A percentile compares a stretch with the other conserved stretches of the same genome.
Conservation (phyloP, 2,113 vertebrate genomes). For the Galeopterus variegatus region DNA sequence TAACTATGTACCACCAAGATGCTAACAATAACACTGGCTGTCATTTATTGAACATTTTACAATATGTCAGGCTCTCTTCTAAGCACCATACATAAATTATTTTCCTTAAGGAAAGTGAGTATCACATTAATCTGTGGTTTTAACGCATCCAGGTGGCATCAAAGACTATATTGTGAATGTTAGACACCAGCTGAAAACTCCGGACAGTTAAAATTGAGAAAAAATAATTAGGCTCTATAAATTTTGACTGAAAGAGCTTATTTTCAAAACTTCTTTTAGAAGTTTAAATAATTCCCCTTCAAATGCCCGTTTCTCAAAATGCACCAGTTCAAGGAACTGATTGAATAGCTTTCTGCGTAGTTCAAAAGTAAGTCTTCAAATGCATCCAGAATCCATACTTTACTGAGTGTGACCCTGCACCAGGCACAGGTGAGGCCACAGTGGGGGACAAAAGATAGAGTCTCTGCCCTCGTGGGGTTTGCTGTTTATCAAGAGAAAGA, state of each 20-base stretch:
- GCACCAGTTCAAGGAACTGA: not conserved
- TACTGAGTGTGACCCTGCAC: not conserved
- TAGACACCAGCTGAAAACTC: not conserved
- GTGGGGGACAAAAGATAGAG: rapidly evolving
- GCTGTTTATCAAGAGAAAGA: not conserved
- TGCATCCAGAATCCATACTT: not conserved
- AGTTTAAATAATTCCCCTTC: not conserved
- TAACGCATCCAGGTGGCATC: not conserved
- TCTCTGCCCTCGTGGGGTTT: rapidly evolving
- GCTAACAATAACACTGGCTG: not conserved
- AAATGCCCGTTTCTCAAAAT: not conserved
- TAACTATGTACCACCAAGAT: rapidly evolving
- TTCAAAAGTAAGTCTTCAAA: not conserved
- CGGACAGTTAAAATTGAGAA: not conserved
- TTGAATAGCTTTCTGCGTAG: not conserved
- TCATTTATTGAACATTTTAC: not conserved
- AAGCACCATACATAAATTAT: not conserved
- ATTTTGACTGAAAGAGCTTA: not conserved
- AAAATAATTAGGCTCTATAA: not conserved
- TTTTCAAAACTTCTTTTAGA: not conserved
- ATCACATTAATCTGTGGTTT: not conserved
- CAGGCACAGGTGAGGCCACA: not conserved
- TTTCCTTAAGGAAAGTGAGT: not conserved
- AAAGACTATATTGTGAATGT: not conserved
- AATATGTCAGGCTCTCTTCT: not conserved